phyloP scores from a whole-genome alignment of 2,888 invertebrate genomes.

The Amorpha juglandis region DNA sequence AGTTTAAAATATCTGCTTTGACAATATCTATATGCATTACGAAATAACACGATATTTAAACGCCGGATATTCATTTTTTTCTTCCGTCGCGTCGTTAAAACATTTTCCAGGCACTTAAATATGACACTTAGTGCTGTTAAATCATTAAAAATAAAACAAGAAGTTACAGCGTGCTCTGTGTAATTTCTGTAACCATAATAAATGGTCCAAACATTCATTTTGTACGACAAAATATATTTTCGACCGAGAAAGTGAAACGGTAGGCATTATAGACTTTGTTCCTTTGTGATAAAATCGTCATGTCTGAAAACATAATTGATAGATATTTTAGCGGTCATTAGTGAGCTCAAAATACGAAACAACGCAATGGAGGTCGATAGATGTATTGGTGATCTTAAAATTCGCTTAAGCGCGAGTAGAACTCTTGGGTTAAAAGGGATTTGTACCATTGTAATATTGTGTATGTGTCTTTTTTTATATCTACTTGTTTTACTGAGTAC shows the following conservation, averaged over 20 bases:
- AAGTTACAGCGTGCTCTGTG: slow-evolving; percentile 6
- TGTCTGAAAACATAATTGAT: neutral
- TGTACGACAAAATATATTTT: slow-evolving; percentile 13
- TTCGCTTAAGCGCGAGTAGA: neutral
- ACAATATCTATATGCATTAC: slow-evolving; percentile 2
- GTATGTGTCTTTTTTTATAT: too few relatives aligned
- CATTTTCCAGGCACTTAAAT: slow-evolving; percentile 14
- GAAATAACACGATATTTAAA: slow-evolving; percentile 9
- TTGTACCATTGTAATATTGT: too few relatives aligned
- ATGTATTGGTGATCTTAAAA: neutral
- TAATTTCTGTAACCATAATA: slow-evolving; percentile 21
- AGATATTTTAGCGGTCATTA: neutral
- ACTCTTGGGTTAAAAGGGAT: too few relatives aligned
- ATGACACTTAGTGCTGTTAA: slow-evolving; percentile 22
- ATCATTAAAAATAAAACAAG: slow-evolving; percentile 15
- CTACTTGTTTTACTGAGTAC: too few relatives aligned
- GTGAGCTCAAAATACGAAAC: neutral
- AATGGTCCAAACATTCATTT: slow-evolving; percentile 13
- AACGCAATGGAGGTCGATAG: neutral
- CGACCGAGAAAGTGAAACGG: neutral
- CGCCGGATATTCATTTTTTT: slow-evolving; percentile 21
- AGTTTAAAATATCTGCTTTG: neutral
- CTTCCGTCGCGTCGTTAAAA: slow-evolving; percentile 8
- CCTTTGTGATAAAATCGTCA: slow-evolving; percentile 19
- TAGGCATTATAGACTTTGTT: slow-evolving; percentile 6